Percentiles rank a stretch among this genome's conserved stretches.
Evolutionary conservation across 2,113 vertebrate species (phyloP).

Genomic region (Eudyptes chrysolophus): DNA sequence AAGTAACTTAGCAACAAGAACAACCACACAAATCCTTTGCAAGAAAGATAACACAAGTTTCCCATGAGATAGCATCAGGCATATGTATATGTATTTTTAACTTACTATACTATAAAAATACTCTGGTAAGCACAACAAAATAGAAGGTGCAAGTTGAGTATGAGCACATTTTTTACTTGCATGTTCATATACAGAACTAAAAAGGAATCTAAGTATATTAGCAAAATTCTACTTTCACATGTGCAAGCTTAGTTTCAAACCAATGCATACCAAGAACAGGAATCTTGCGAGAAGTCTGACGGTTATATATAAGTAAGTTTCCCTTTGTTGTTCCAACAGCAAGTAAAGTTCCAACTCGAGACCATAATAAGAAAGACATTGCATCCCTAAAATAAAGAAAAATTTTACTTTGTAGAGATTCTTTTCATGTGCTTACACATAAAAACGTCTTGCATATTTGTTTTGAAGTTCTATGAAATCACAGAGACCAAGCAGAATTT

Average conservation of each 20-base stretch:
- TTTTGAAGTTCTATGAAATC: neutral
- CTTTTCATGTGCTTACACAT: neutral
- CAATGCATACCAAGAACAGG: constrained; percentile 87
- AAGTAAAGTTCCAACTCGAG: constrained; percentile 86
- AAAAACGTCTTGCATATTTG: neutral
- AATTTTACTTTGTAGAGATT: neutral
- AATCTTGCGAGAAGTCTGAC: constrained; percentile 95
- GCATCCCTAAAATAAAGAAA: constrained; percentile 82
- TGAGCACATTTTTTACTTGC: neutral
- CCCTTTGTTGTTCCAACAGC: constrained; percentile 94
- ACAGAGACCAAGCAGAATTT: neutral
- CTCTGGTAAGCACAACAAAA: neutral
- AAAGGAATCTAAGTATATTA: neutral
- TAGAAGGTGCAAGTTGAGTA: neutral
- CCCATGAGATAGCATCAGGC: neutral
- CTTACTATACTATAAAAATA: neutral
- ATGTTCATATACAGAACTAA: neutral
- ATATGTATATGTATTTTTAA: neutral
- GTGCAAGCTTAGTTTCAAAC: neutral
- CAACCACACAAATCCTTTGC: neutral
- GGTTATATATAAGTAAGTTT: constrained; percentile 96
- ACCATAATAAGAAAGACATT: constrained; percentile 93
- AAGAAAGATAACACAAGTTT: neutral
- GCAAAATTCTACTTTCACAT: neutral
- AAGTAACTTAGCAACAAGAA: neutral